Evolutionary conservation across 2,797 vertebrate genomes (phyloP).

Genomic region (Hoplostethus atlanticus): DNA sequence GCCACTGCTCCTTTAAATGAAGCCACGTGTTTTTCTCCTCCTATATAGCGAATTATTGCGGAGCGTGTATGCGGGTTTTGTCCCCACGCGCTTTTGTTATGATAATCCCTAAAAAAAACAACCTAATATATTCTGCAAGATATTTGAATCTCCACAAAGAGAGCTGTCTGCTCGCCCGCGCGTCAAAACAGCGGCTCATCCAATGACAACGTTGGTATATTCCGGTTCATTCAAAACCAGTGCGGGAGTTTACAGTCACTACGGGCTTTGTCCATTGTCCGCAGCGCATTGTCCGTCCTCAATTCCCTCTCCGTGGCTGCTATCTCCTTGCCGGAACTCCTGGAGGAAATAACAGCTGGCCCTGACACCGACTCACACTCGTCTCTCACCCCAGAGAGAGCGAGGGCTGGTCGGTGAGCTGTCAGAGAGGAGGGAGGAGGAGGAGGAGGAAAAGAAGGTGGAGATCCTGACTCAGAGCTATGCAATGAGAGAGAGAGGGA

Average conservation of each 20-base stretch:
- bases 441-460: conserved; percentile 18
- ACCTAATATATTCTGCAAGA: conserved; percentile 40
- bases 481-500: conserved; percentile 11
- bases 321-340: conserved; percentile 5
- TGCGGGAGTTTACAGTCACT: conserved; percentile 36
- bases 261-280: conserved; percentile 46
- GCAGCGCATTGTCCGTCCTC: too few relatives aligned
- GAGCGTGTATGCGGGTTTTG: conserved; percentile 33
- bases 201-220: conserved; percentile 19
- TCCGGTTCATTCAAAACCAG: conserved; percentile 46
- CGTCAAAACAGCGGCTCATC: conserved; percentile 21
- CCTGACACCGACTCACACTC: conserved; percentile 32
- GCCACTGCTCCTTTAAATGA: conserved; percentile 63
- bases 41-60: conserved; percentile 27
- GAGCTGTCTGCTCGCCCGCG: conserved; percentile 42
- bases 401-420: conserved; percentile 21
- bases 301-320: not conserved
- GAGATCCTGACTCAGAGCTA: conserved; percentile 42
- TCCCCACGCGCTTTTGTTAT: conserved; percentile 69
- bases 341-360: conserved; percentile 63
- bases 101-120: conserved; percentile 55
- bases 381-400: conserved; percentile 43
- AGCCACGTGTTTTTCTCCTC: conserved; percentile 70
- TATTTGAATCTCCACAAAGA: conserved; percentile 21
- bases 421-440: conserved; percentile 35